Conservation (phyloP, 2,888 invertebrate genomes). For the Adineta ricciae region DNA sequence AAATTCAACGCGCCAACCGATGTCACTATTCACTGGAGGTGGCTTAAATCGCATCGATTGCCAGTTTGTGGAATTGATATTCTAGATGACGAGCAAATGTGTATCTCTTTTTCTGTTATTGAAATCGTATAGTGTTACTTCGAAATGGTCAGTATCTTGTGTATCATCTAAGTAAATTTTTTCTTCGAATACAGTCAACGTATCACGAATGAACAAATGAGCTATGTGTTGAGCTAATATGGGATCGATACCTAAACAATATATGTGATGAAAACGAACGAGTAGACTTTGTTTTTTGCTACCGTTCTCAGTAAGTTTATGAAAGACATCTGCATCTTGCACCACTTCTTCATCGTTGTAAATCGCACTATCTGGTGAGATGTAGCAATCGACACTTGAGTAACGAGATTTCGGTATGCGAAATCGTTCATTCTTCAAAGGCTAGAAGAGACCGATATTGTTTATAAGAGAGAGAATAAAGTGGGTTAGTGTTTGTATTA, state of each 20-base stretch:
- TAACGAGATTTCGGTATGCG: conserved; percentile 72
- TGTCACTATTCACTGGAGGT: conserved; percentile 72
- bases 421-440: conserved; percentile 46
- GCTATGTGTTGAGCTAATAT: conserved; percentile 86
- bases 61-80: conserved; percentile 98
- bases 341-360: conserved; percentile 87
- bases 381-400: conserved; percentile 91
- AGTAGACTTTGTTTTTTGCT: conserved; percentile 26
- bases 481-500: too few relatives aligned
- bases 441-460: conserved; percentile 40
- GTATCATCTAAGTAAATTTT: conserved; percentile 83
- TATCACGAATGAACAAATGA: conserved; percentile 92
- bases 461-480: not conserved
- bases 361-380: conserved; percentile 73
- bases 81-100: too few relatives aligned
- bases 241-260: conserved; percentile 66
- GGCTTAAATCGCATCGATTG: conserved; percentile 71
- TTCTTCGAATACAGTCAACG: conserved; percentile 85
- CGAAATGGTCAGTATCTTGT: conserved; percentile 93
- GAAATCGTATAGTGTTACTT: too few relatives aligned
- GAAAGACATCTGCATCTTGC: conserved; percentile 71
- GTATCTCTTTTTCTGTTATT: too few relatives aligned
- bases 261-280: not conserved
- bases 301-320: conserved; percentile 68
- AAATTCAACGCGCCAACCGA: conserved; percentile 99